Conservation (phyloP, 2,888 invertebrate species). For the Caenorhabditis uteleia region DNA sequence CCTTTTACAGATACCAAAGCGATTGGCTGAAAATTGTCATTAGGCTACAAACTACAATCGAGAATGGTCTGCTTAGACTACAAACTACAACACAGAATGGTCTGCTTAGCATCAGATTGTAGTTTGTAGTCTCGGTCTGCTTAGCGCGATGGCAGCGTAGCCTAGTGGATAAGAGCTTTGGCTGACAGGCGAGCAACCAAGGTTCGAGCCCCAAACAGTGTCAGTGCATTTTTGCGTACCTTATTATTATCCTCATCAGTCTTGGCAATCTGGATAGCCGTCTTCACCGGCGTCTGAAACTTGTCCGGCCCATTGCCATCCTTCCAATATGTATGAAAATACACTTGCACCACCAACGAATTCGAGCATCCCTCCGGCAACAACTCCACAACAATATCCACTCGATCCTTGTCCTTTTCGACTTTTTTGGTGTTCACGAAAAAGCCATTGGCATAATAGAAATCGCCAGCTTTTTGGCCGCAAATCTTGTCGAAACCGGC, state of each 20-base stretch:
- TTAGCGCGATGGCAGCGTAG: too few relatives aligned
- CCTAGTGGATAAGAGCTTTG: too few relatives aligned
- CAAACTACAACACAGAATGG: too few relatives aligned
- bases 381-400: slow-evolving; percentile 23
- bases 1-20: slow-evolving; percentile 17
- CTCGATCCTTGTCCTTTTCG: slow-evolving; percentile 13
- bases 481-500: slow-evolving; percentile 19
- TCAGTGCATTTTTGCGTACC: too few relatives aligned
- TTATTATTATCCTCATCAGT: slow-evolving; percentile 2
- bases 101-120: too few relatives aligned
- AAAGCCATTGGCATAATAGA: slow-evolving; percentile 28
- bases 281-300: slow-evolving; percentile 4
- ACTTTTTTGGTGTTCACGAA: slow-evolving; percentile 33
- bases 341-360: slow-evolving; percentile 2
- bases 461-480: slow-evolving; percentile 17
- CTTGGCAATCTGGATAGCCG: background rate
- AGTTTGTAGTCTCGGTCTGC: too few relatives aligned
- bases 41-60: too few relatives aligned
- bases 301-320: slow-evolving; percentile 5
- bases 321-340: slow-evolving; percentile 3
- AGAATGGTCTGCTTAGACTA: too few relatives aligned
- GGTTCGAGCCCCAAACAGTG: too few relatives aligned
- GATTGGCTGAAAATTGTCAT: slow-evolving; percentile 7
- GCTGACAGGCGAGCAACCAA: too few relatives aligned
- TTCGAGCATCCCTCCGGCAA: slow-evolving; percentile 31